These are phyloP conservation scores for Chesias legatella DNA, from an alignment of 2,888 invertebrate genomes.

Conservation along the genomic window DNA sequence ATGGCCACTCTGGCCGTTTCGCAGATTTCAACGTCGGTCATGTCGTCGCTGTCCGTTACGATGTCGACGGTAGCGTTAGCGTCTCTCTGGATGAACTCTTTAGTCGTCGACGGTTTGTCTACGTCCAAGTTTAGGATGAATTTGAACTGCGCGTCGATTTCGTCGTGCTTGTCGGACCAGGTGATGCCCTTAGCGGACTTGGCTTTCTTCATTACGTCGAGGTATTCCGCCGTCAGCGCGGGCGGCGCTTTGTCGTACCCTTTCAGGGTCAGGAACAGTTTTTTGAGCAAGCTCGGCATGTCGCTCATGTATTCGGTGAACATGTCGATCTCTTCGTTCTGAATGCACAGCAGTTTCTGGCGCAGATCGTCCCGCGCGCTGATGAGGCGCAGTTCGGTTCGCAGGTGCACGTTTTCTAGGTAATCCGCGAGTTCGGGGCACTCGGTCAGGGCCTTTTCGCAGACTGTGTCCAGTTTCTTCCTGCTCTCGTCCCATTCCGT, in stretches of 20 bases:
- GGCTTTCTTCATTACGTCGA: constrained; percentile 79
- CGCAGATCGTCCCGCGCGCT: constrained; percentile 62
- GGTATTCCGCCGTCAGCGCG: constrained; percentile 77
- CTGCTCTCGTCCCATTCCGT: constrained; percentile 53
- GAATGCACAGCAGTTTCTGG: constrained; percentile 54
- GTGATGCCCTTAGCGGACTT: constrained; percentile 81
- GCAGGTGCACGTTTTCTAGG: constrained; percentile 45
- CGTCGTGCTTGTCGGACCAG: constrained; percentile 76
- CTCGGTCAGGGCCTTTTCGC: constrained; percentile 47
- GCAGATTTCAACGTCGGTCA: constrained; percentile 56
- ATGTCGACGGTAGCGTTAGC: constrained; percentile 44
- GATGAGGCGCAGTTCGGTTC: constrained; percentile 56
- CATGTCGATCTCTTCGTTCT: constrained; percentile 76
- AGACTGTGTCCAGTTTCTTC: constrained; percentile 41
- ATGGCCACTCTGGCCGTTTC: constrained; percentile 40
- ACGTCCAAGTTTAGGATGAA: constrained; percentile 56
- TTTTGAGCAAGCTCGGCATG: constrained; percentile 78
- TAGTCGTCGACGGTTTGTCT: constrained; percentile 46
- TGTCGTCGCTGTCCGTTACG: constrained; percentile 60
- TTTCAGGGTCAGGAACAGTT: constrained; percentile 79
- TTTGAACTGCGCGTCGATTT: constrained; percentile 52
- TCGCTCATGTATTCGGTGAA: constrained; percentile 70
- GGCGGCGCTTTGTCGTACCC: constrained; percentile 81
- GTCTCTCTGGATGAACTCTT: constrained; percentile 41
- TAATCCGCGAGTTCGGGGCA: constrained; percentile 52